Evolutionary conservation across 2,797 vertebrate species (phyloP).

Genomic region (Botia almorhae): DNA sequence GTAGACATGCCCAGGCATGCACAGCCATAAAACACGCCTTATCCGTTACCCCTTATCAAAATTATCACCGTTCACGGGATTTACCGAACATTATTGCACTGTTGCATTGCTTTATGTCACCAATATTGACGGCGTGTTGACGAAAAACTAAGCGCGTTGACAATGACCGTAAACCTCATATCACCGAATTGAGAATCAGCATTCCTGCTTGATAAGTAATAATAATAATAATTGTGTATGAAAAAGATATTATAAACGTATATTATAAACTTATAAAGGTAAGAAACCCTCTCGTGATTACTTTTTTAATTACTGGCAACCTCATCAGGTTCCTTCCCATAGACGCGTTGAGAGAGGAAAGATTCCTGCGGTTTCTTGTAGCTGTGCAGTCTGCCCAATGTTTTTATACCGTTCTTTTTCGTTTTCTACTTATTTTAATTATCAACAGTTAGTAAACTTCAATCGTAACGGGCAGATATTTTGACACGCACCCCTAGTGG

Average conservation of each 20-base stretch:
- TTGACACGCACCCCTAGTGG: no score
- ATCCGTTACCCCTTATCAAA: not conserved
- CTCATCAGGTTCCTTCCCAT: not conserved
- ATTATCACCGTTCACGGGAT: not conserved
- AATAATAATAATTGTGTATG: no score
- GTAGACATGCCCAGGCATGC: conserved; percentile 55
- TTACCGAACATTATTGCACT: not conserved
- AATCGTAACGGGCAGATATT: no score
- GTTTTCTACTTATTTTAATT: no score
- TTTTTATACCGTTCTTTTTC: no score
- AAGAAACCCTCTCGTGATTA: not conserved
- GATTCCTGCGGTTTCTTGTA: no score
- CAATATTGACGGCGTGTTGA: not conserved
- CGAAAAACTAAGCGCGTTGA: not conserved
- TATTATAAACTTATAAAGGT: no score
- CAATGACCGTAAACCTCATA: not conserved
- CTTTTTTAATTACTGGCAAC: conserved; percentile 41
- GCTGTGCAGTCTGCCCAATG: no score
- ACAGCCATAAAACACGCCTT: conserved; percentile 18
- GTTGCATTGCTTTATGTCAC: not conserved
- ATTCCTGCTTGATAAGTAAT: not conserved
- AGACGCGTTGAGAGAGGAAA: no score
- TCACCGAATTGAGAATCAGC: not conserved
- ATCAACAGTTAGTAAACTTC: no score
- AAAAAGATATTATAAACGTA: no score